Evolutionary conservation across 1,140 invertebrate genomes (phyloP), one percentile per base, ranked within the genome.

Genomic region (Bursaphelenchus mucronatus): DNA sequence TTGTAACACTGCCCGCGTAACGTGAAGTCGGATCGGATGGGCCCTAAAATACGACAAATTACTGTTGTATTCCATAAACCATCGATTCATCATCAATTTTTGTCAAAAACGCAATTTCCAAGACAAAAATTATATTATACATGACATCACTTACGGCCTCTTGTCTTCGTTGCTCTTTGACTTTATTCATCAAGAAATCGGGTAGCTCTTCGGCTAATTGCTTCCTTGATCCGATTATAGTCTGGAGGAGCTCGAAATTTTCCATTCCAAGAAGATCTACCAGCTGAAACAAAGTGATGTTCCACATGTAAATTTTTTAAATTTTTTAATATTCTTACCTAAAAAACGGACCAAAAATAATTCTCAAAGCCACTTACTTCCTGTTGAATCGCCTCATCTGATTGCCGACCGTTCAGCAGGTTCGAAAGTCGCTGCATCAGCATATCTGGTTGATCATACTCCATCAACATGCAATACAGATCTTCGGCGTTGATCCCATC

Each of bases 211-310:
- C 69, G 39, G 72, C 54, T 6, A 82, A 40, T 9, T 52, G 59
- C 6, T 68, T 21, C 64, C 89, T 84, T 80, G 92, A 86, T 74
- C 88, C 84, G 8, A 95, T 83, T 55, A 94, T 82, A 52, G 87
- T 86, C 74, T 88, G 86, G 53, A 94, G 89, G 46, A 94, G 85
- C 74, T 91, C 89, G 81, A 95, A 89, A 71, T 90, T 84, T 72
- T 93, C 90, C 83, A 89, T 92, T 7, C 92, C 90, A 61, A 90
- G 84, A 17, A 94, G 82, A 71, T 94, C 91, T 83, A 94, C 89
- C 8, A 96, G 82, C 81, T 87, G 75, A 57, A 81, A 81, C 30
- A 30, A 30, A 5, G 5, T 5, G 2, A 30, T 30, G 2, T 30
- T 30, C 30, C 30, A 30, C 30, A 30, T 30, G 30, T 5, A 30